phyloP scores from a whole-genome alignment of 2,888 invertebrate species.

The Syritta pipiens region DNA sequence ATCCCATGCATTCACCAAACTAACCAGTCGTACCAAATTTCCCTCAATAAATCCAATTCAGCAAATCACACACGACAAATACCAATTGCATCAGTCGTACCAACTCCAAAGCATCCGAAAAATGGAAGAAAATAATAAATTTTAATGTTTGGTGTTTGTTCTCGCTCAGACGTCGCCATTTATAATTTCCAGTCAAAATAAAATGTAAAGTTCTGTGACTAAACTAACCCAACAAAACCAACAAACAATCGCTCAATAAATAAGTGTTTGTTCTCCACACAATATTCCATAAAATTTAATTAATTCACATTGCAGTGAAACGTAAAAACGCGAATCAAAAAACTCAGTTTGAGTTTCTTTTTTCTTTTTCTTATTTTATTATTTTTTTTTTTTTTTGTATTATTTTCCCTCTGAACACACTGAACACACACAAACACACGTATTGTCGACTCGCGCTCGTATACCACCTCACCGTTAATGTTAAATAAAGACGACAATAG shows the following conservation, averaged over 20 bases:
- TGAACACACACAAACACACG: constrained; percentile 26
- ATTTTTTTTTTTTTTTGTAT: constrained; percentile 34
- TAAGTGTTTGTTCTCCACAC: constrained; percentile 17
- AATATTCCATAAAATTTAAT: constrained; percentile 31
- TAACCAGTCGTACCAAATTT: constrained; percentile 21
- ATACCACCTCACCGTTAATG: constrained; percentile 26
- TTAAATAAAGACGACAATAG: constrained; percentile 40
- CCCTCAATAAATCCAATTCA: neutral
- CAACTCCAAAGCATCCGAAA: constrained; percentile 60
- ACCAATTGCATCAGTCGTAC: constrained; percentile 33
- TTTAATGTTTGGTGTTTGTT: constrained; percentile 72
- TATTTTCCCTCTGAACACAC: constrained; percentile 29
- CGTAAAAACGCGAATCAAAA: constrained; percentile 47
- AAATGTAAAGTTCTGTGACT: constrained; percentile 65
- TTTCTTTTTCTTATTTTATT: constrained; percentile 7
- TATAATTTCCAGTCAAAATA: constrained; percentile 71
- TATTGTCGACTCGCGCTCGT: too few relatives aligned
- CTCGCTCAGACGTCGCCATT: constrained; percentile 72
- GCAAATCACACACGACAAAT: constrained; percentile 7
- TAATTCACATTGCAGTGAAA: constrained; percentile 62
- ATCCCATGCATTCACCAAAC: neutral
- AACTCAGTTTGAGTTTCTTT: constrained; percentile 33
- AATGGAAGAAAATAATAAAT: constrained; percentile 64
- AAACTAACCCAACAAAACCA: constrained; percentile 38
- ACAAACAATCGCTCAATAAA: constrained; percentile 19